Conservation (phyloP, 1,140 invertebrate genomes). For the Philopotamus ludificatus region DNA sequence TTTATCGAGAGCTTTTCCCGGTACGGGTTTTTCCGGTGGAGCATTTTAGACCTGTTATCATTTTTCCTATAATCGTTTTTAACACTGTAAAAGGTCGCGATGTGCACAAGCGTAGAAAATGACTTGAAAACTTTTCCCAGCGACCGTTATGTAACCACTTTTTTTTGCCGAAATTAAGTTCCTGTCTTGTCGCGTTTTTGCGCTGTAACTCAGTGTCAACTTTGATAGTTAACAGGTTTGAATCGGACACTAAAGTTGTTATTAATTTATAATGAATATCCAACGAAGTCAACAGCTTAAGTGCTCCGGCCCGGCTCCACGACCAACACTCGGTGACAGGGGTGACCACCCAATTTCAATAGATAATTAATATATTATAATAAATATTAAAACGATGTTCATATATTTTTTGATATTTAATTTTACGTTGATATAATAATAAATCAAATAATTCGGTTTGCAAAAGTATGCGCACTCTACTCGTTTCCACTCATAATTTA, state of each 20-base stretch:
- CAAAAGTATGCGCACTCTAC: not conserved
- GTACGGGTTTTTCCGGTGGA: not conserved
- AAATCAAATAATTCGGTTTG: too few relatives aligned
- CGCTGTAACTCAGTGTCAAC: not conserved
- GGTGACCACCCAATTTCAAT: too few relatives aligned
- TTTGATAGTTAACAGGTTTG: not conserved
- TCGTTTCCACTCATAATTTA: constrained; percentile 11
- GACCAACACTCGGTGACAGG: too few relatives aligned
- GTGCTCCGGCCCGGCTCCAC: not conserved
- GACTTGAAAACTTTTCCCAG: too few relatives aligned
- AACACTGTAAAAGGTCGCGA: not conserved
- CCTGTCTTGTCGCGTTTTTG: too few relatives aligned
- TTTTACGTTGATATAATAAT: too few relatives aligned
- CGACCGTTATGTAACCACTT: too few relatives aligned
- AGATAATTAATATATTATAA: too few relatives aligned
- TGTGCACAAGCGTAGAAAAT: not conserved
- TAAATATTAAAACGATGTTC: too few relatives aligned
- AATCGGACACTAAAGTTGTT: not conserved
- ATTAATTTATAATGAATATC: constrained; percentile 11
- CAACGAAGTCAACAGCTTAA: constrained; percentile 14
- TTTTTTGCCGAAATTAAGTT: too few relatives aligned
- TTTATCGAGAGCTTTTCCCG: not conserved
- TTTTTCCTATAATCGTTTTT: not conserved
- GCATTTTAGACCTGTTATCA: not conserved
- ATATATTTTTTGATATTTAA: too few relatives aligned